Percentiles rank a stretch among this genome's conserved stretches.
phyloP scores from a whole-genome alignment of 2,113 vertebrate genomes.

The Semicossyphus pulcher region DNA sequence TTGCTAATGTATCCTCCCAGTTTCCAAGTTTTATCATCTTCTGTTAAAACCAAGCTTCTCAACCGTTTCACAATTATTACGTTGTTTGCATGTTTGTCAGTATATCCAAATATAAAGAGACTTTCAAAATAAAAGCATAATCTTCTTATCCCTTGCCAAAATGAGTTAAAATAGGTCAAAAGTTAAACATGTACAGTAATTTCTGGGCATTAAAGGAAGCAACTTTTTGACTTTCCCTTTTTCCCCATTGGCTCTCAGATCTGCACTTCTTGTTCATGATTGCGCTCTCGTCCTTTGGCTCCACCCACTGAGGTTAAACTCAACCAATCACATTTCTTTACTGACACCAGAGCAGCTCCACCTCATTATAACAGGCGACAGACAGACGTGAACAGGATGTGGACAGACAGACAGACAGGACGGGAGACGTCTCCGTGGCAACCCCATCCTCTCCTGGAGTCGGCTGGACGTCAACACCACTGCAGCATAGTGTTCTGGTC shows the following conservation, averaged over 20 bases:
- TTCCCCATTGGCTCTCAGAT: neutral
- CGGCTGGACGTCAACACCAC: conserved; percentile 48
- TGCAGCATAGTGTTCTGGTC: conserved; percentile 61
- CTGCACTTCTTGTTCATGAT: neutral
- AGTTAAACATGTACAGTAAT: too few species aligned
- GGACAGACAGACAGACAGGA: conserved; percentile 67
- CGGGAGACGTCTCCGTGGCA: conserved; percentile 63
- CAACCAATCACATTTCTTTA: neutral
- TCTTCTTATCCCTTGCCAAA: neutral
- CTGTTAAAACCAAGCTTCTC: too few species aligned
- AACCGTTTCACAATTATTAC: too few species aligned
- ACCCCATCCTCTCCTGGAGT: conserved; percentile 32
- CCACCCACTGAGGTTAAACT: conserved; percentile 19
- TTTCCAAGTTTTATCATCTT: too few species aligned
- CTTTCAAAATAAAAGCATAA: too few species aligned
- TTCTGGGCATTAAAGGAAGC: neutral
- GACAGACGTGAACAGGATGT: too few species aligned
- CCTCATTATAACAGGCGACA: neutral
- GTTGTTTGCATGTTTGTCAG: too few species aligned
- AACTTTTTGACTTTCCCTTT: neutral
- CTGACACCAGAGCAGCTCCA: neutral
- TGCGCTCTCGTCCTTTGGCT: neutral
- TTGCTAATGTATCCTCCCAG: too few species aligned
- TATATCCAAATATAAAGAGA: too few species aligned
- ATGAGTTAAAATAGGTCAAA: neutral